These are phyloP conservation scores for Mobula hypostoma DNA, from an alignment of 2,113 vertebrate species.

Conservation along the genomic window DNA sequence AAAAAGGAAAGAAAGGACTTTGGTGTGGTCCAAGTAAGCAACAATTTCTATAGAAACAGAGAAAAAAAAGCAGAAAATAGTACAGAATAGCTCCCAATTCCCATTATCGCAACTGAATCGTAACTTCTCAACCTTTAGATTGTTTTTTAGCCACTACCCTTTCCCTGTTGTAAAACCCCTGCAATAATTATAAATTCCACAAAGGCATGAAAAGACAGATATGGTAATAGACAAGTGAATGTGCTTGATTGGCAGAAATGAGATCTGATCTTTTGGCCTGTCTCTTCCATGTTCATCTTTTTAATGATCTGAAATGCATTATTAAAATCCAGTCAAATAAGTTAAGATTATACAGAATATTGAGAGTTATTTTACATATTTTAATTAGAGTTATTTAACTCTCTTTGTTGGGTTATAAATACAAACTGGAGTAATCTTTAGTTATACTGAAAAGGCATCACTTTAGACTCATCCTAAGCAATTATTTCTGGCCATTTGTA, in stretches of 20 bases:
- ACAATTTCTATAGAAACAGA: constrained; percentile 30
- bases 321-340: constrained; percentile 26
- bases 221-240: constrained; percentile 28
- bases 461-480: not conserved
- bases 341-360: not conserved
- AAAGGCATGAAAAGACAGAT: constrained; percentile 18
- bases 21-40: constrained; percentile 31
- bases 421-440: not conserved
- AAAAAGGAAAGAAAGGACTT: constrained; percentile 23
- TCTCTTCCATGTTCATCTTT: constrained; percentile 18
- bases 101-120: not conserved
- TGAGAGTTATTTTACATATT: not conserved
- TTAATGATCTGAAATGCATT: not conserved
- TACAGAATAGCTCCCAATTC: not conserved
- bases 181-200: constrained; percentile 21
- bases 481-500: not conserved
- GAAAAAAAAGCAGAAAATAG: constrained; percentile 27
- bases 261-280: not conserved
- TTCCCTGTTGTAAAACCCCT: constrained; percentile 26
- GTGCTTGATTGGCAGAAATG: constrained; percentile 20
- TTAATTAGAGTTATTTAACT: not conserved
- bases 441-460: not conserved
- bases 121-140: not conserved
- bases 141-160: not conserved
- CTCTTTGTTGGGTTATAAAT: not conserved